A percentile compares a stretch with the other conserved stretches of the same genome.
These are phyloP conservation scores for Spea bombifrons DNA, from an alignment of 2,113 vertebrate genomes.

Conservation along the genomic window DNA sequence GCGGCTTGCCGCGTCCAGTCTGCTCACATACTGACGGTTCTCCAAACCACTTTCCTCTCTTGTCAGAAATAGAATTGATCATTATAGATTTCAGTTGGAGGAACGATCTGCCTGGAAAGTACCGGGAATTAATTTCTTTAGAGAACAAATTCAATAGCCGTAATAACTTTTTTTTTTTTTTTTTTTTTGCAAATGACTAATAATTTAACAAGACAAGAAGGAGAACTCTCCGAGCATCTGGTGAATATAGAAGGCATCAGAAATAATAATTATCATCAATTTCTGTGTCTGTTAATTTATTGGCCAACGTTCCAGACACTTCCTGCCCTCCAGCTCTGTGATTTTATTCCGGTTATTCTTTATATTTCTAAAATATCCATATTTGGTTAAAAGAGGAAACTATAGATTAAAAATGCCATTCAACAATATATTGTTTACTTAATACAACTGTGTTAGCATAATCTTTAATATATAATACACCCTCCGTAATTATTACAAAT, in stretches of 20 bases:
- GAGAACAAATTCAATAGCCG: slow-evolving; percentile 20
- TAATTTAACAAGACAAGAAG: slow-evolving; percentile 19
- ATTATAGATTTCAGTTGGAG: slow-evolving; percentile 23
- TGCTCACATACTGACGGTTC: slow-evolving; percentile 5
- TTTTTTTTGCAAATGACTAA: slow-evolving; percentile 28
- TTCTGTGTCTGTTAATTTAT: no score
- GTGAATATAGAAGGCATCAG: background rate
- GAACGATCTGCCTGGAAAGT: slow-evolving; percentile 12
- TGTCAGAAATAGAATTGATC: slow-evolving; percentile 24
- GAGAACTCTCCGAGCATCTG: background rate
- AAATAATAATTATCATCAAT: background rate
- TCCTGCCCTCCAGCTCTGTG: no score
- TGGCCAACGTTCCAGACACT: no score
- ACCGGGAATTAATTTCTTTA: slow-evolving; percentile 31
- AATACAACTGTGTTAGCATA: no score
- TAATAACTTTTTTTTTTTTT: slow-evolving; percentile 30
- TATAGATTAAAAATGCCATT: no score
- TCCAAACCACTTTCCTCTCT: background rate
- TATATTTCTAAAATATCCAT: no score
- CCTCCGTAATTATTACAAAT: no score
- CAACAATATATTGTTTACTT: no score
- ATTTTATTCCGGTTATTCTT: no score
- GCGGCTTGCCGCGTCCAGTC: background rate
- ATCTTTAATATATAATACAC: no score
- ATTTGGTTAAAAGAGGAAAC: no score